Conservation (phyloP, 2,113 vertebrate species). For the Rattus rattus region DNA sequence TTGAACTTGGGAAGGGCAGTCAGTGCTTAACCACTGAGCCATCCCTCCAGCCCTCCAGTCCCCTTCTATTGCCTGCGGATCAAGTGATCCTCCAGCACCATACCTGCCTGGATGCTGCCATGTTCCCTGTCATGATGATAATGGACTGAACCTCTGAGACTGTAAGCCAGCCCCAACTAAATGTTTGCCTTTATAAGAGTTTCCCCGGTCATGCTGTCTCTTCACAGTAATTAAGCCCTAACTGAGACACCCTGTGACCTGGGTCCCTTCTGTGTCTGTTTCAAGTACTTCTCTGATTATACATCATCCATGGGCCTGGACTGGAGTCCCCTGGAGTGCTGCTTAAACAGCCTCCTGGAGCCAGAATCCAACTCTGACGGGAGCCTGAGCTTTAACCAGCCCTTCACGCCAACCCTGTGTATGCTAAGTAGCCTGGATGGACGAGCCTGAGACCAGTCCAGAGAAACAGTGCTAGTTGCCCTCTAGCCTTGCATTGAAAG, state of each 20-base stretch:
- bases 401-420: neutral
- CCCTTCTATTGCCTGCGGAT: too few species aligned
- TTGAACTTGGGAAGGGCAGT: too few species aligned
- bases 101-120: too few species aligned
- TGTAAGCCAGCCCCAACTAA: too few species aligned
- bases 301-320: neutral
- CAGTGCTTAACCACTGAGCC: too few species aligned
- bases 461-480: neutral
- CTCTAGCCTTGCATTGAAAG: neutral
- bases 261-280: neutral
- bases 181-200: too few species aligned
- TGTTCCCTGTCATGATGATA: too few species aligned
- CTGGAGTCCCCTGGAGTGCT: neutral
- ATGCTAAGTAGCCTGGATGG: neutral
- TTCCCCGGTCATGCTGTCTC: too few species aligned
- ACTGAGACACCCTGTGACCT: neutral
- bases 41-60: too few species aligned
- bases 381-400: neutral
- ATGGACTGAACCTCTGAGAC: too few species aligned
- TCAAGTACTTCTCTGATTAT: neutral
- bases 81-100: too few species aligned
- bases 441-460: neutral
- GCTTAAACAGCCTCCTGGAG: neutral
- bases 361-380: neutral
- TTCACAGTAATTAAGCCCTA: too few species aligned